phyloP scores from a whole-genome alignment of 2,888 invertebrate species.

The Acrobasis consociella region DNA sequence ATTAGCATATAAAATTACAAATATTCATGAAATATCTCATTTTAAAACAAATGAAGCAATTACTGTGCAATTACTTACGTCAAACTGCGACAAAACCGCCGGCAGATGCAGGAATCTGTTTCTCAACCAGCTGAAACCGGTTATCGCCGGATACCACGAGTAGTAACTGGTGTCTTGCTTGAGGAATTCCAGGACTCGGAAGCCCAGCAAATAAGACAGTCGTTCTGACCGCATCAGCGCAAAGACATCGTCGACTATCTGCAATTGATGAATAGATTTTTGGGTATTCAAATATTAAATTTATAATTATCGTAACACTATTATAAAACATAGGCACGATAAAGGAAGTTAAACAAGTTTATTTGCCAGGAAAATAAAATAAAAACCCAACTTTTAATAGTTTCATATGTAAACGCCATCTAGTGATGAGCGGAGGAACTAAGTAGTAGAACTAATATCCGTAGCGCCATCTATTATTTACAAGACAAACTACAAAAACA shows the following conservation, averaged over 20 bases:
- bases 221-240: slow-evolving; percentile 67
- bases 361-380: no score
- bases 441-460: no score
- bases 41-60: background rate
- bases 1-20: no score
- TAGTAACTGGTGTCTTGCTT: slow-evolving; percentile 67
- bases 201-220: slow-evolving; percentile 58
- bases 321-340: no score
- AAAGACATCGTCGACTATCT: slow-evolving; percentile 77
- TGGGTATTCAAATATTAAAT: no score
- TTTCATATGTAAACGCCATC: no score
- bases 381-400: no score
- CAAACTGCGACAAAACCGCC: slow-evolving; percentile 50
- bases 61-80: slow-evolving; percentile 52
- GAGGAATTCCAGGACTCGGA: slow-evolving; percentile 66
- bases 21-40: background rate
- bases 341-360: no score
- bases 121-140: slow-evolving; percentile 69
- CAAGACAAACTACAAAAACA: no score
- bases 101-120: slow-evolving; percentile 69
- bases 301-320: no score
- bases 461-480: no score
- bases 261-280: slow-evolving; percentile 28
- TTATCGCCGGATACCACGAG: slow-evolving; percentile 72
- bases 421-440: no score